Evolutionary conservation across 2,888 invertebrate species (phyloP).

Genomic region (Teinopalpus imperialis): DNA sequence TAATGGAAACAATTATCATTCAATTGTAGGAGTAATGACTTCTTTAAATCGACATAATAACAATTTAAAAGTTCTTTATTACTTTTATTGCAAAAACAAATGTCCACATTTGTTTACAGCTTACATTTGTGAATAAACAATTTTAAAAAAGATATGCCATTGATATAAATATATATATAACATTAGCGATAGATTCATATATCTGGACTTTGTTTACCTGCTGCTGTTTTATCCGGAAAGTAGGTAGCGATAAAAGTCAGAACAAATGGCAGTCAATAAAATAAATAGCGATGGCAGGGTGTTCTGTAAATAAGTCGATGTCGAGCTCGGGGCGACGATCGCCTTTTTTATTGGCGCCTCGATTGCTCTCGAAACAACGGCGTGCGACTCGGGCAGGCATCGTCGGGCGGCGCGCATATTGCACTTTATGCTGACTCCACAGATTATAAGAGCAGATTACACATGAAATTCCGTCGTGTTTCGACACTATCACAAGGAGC

Average conservation of each 20-base stretch:
- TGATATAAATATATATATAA: too few relatives aligned
- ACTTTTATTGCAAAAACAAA: slow-evolving; percentile 28
- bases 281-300: slow-evolving; percentile 64
- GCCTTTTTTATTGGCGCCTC: slow-evolving; percentile 82
- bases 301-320: slow-evolving; percentile 80
- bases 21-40: too few relatives aligned
- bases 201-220: slow-evolving; percentile 59
- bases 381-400: slow-evolving; percentile 46
- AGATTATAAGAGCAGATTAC: slow-evolving; percentile 73
- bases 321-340: slow-evolving; percentile 75
- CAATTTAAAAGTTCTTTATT: too few relatives aligned
- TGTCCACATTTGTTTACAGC: too few relatives aligned
- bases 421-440: slow-evolving; percentile 63
- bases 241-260: slow-evolving; percentile 79
- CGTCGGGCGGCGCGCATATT: slow-evolving; percentile 56
- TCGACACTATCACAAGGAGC: slow-evolving; percentile 41
- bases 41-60: too few relatives aligned
- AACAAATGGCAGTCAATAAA: slow-evolving; percentile 81
- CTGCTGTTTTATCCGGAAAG: slow-evolving; percentile 74
- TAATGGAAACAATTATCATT: too few relatives aligned
- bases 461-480: slow-evolving; percentile 58
- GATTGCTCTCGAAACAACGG: slow-evolving; percentile 80
- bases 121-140: too few relatives aligned
- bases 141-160: too few relatives aligned
- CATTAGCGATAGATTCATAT: slow-evolving; percentile 16